A percentile compares a stretch with the other conserved stretches of the same genome.
phyloP scores from a whole-genome alignment of 1,140 invertebrate species.

The Pentalonia nigronervosa region DNA sequence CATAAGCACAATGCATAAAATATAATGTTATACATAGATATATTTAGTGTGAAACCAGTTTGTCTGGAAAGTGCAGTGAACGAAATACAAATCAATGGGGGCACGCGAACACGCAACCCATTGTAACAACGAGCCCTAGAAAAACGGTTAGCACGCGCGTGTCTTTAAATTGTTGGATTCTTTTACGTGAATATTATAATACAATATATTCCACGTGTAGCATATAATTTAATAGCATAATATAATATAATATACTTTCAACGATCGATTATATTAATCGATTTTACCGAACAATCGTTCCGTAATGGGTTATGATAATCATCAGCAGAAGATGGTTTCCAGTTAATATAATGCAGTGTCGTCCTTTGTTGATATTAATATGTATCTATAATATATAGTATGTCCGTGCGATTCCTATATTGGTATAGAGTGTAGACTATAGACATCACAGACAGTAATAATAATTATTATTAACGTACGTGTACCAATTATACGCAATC shows the following conservation, averaged over 20 bases:
- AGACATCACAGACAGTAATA: neutral
- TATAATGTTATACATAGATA: neutral
- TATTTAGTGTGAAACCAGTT: neutral
- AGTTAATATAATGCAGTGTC: neutral
- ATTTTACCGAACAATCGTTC: neutral
- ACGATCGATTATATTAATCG: neutral
- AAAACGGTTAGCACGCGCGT: neutral
- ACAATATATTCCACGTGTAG: neutral
- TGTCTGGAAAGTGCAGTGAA: neutral
- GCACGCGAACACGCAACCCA: slow-evolving; percentile 32
- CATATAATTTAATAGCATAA: neutral
- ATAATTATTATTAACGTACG: neutral
- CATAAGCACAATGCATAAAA: neutral
- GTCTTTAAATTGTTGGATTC: neutral
- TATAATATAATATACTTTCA: neutral
- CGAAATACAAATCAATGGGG: neutral
- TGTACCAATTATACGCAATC: neutral
- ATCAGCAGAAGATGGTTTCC: neutral
- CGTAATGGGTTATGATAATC: neutral
- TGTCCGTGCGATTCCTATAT: neutral
- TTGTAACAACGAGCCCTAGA: neutral
- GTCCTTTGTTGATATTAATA: neutral
- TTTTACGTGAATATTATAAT: neutral
- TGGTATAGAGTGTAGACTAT: neutral
- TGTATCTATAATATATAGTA: neutral